Evolutionary conservation across 2,797 vertebrate species (phyloP).

Genomic region (Amblyraja radiata): DNA sequence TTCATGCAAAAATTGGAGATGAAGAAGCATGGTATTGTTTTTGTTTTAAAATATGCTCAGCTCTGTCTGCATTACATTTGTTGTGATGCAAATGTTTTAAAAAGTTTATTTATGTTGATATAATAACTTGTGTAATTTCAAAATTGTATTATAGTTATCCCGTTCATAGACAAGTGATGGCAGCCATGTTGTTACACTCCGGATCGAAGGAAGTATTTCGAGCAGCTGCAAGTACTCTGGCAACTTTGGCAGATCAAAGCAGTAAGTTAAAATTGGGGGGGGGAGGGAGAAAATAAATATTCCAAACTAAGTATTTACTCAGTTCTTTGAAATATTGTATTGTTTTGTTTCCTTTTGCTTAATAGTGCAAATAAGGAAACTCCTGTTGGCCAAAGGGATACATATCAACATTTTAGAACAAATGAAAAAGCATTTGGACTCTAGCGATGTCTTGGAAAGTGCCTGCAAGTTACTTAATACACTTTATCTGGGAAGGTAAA

Average conservation of each 20-base stretch:
- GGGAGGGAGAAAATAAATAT: neutral
- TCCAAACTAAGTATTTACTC: neutral
- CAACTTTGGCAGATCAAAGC: slow-evolving; percentile 70
- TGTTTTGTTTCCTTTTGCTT: slow-evolving; percentile 41
- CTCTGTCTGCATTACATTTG: slow-evolving; percentile 7
- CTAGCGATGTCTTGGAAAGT: slow-evolving; percentile 69
- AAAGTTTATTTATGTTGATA: neutral
- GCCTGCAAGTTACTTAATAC: slow-evolving; percentile 75
- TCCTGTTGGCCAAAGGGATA: slow-evolving; percentile 78
- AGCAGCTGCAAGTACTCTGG: slow-evolving; percentile 75
- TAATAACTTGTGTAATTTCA: neutral
- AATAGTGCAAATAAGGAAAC: slow-evolving; percentile 69
- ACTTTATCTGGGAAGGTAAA: slow-evolving; percentile 81
- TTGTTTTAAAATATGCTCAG: slow-evolving; percentile 35
- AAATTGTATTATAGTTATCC: slow-evolving; percentile 64
- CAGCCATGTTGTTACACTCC: slow-evolving; percentile 81
- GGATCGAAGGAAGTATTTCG: slow-evolving; percentile 74
- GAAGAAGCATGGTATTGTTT: slow-evolving; percentile 69
- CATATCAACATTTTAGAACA: slow-evolving; percentile 84
- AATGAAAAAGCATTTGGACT: slow-evolving; percentile 73
- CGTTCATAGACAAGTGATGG: slow-evolving; percentile 77
- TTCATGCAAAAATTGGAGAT: slow-evolving; percentile 66
- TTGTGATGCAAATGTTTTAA: neutral
- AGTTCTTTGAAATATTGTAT: neutral
- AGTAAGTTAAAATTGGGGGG: slow-evolving; percentile 56